Conservation (phyloP, 1,140 invertebrate species). For the Platorchestia sp. region DNA sequence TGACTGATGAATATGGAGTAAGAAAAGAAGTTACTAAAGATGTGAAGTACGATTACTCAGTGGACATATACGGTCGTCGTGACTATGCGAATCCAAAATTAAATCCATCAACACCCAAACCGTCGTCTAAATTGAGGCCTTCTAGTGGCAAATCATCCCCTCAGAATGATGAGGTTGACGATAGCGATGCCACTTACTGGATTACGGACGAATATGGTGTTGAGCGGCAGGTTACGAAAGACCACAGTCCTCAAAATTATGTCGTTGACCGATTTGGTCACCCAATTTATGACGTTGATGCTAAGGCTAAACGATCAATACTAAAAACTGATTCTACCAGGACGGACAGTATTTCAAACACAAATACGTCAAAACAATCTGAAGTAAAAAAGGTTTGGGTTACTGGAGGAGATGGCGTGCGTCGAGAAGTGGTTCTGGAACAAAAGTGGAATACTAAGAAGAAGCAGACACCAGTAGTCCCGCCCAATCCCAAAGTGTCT, state of each 20-base stretch:
- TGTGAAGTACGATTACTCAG: neutral
- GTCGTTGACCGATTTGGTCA: neutral
- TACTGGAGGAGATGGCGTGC: neutral
- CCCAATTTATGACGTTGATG: neutral
- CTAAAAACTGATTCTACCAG: neutral
- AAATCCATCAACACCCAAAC: neutral
- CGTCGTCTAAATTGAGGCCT: neutral
- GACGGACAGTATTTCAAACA: neutral
- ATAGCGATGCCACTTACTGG: neutral
- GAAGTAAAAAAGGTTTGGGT: conserved; percentile 42
- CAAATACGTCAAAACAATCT: neutral
- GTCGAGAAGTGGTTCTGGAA: neutral
- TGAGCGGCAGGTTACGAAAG: neutral
- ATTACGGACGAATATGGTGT: conserved; percentile 36
- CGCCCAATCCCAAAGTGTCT: neutral
- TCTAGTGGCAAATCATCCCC: neutral
- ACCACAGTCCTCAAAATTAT: neutral
- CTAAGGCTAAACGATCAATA: neutral
- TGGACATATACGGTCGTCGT: neutral
- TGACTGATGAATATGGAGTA: neutral
- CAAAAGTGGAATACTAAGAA: neutral
- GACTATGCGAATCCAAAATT: neutral
- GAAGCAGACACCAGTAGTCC: neutral
- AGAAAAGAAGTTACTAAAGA: neutral
- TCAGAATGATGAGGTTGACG: neutral